Percentiles rank a stretch among this genome's conserved stretches.
phyloP scores from a whole-genome alignment of 2,888 invertebrate genomes.

The Agrypnus murinus region DNA sequence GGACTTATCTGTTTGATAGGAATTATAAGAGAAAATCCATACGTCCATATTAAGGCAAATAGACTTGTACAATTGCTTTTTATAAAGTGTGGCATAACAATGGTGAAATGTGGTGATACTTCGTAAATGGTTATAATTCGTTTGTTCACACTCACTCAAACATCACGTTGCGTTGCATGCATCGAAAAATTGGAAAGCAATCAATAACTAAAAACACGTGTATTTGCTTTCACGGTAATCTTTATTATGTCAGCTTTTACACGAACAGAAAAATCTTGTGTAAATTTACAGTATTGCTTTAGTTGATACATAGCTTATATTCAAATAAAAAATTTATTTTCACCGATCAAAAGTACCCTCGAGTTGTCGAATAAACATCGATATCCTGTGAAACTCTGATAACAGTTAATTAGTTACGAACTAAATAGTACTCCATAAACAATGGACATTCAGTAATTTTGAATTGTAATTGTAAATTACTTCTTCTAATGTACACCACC shows the following conservation, averaged over 20 bases:
- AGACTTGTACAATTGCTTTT: not conserved
- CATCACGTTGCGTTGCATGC: slow-evolving; percentile 14
- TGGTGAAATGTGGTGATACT: slow-evolving; percentile 19
- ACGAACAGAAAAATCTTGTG: not conserved
- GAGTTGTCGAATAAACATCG: no score
- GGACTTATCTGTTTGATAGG: not conserved
- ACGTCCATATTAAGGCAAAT: slow-evolving; percentile 4
- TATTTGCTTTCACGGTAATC: not conserved
- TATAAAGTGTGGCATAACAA: not conserved
- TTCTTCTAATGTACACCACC: no score
- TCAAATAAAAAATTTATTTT: no score
- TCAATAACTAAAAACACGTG: not conserved
- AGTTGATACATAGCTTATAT: no score
- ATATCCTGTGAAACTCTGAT: no score
- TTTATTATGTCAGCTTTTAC: not conserved
- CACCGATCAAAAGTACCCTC: no score
- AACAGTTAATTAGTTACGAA: no score
- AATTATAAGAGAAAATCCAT: slow-evolving; percentile 14
- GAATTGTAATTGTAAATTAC: no score
- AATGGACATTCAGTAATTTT: no score
- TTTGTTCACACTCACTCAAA: slow-evolving; percentile 5
- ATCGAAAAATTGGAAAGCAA: slow-evolving; percentile 5
- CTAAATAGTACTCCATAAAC: no score
- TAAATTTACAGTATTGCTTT: no score
- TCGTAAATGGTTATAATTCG: not conserved